phyloP scores from a whole-genome alignment of 2,797 vertebrate genomes.

The Serranus cabrilla region DNA sequence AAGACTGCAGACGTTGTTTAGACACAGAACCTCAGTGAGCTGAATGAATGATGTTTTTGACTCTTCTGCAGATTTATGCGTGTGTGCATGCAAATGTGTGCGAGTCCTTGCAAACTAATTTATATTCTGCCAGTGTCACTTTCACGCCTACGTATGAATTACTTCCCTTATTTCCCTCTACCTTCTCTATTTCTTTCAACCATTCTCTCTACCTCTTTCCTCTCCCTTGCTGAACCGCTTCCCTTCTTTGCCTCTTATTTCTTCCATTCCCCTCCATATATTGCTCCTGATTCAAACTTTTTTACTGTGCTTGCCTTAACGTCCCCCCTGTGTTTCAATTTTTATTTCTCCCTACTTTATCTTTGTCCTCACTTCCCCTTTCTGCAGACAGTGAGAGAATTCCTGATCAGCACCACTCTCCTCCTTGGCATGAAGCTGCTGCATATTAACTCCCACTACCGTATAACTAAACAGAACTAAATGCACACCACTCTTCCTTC shows the following conservation, averaged over 20 bases:
- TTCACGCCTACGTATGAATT: conserved; percentile 70
- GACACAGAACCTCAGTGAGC: conserved; percentile 32
- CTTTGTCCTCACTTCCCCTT: conserved; percentile 58
- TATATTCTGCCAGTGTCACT: conserved; percentile 64
- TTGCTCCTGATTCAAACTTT: conserved; percentile 48
- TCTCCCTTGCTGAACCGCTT: conserved; percentile 47
- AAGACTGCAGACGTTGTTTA: conserved; percentile 45
- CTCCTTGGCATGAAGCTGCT: conserved; percentile 3
- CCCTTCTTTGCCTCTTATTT: conserved; percentile 7
- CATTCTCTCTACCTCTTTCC: conserved; percentile 5
- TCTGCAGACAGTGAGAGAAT: conserved; percentile 3
- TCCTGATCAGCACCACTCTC: background rate
- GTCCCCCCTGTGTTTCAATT: conserved; percentile 12
- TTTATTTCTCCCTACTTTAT: conserved; percentile 2
- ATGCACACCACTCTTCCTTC: background rate
- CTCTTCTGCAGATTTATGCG: conserved; percentile 25
- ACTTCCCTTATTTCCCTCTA: conserved; percentile 65
- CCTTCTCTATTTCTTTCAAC: conserved; percentile 35
- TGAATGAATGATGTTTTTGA: conserved; percentile 57
- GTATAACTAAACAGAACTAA: conserved; percentile 12
- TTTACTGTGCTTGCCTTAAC: conserved; percentile 9
- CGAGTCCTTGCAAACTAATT: conserved; percentile 56
- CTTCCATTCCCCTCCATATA: conserved; percentile 61
- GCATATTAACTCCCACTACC: background rate
- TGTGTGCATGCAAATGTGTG: conserved; percentile 34